Evolutionary conservation across 2,113 vertebrate genomes (phyloP), one percentile per base, ranked within the genome.

Genomic region (Leucosticte australis): DNA sequence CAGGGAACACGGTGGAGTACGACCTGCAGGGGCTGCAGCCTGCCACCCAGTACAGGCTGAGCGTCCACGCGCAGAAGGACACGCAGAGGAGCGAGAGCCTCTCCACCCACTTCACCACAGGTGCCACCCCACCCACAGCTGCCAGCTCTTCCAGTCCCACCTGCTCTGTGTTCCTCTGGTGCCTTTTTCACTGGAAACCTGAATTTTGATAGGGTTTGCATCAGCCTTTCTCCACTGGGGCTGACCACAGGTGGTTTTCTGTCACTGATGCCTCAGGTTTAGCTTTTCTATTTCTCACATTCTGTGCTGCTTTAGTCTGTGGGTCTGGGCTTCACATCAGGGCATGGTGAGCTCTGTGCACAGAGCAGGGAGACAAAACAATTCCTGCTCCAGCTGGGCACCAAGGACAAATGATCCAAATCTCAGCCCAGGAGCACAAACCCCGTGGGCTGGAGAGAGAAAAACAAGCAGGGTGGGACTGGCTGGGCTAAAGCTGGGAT

Each of bases 1-100:
- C 99, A 2, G 99, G 99, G 44, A 99, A 99, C 93, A 99, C 98
- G 3, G 98, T 99, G 92, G 99, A 99, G 94, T 99, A 98, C 4
- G 98, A 98, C 44, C 98, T 99, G 97, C 96, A 89, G 79, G 98
- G 97, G 5, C 98, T 99, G n/a, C 97, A 84, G 9, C 99, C 99
- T 0, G 98, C 98, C 19, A 99, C 99, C 0, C 98, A 98, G 70
- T 99, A 99, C 87, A 98, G 97, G 0, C 98, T 99, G 90, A 98
- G 98, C 75, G 87, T 99, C 22, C 99, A 99, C 2, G 99, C 99
- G 0, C 97, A 98, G 92, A 98, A 99, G 89, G 99, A 98, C 30
- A 15, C 96, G 2, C 98, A 98, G 97, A 98, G 98, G 97, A 99
- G 99, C 11, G 94, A 98, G 4, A 95, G 96, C 56, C 98, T 99